phyloP scores from a whole-genome alignment of 2,113 vertebrate species.

The Eulemur rufifrons region DNA sequence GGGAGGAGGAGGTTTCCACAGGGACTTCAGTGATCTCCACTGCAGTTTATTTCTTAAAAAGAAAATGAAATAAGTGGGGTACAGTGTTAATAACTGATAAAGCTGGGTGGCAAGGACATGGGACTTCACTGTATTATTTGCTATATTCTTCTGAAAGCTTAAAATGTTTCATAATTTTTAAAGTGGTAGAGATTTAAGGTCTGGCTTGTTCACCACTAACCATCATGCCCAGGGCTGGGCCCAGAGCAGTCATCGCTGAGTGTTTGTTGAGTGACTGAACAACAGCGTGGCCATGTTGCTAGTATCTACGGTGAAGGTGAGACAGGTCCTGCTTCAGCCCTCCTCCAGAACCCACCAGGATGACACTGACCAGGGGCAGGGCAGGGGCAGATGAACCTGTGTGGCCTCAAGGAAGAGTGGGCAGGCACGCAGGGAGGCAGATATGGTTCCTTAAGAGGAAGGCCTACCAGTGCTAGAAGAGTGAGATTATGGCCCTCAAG shows the following conservation, averaged over 20 bases:
- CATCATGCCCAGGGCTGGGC: not conserved
- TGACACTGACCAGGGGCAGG: not conserved
- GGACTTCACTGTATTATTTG: not conserved
- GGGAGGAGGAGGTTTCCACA: not conserved
- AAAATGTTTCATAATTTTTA: conserved; percentile 13
- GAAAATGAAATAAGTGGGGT: not conserved
- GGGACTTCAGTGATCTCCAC: not conserved
- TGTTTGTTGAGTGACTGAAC: not conserved
- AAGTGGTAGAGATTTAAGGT: conserved; percentile 37
- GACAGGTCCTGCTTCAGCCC: not conserved
- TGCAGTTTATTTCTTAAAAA: conserved; percentile 15
- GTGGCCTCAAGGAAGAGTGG: not conserved
- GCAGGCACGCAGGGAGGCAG: not conserved
- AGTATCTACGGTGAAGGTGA: not conserved
- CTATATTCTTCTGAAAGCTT: conserved; percentile 35
- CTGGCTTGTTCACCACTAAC: not conserved
- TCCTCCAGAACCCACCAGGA: not conserved
- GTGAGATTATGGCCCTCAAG: not conserved
- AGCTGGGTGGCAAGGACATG: not conserved
- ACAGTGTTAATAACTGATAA: not conserved
- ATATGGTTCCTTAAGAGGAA: not conserved
- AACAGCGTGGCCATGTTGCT: not conserved
- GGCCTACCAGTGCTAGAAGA: not conserved
- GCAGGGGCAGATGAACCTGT: not conserved
- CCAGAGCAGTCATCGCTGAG: not conserved